phyloP scores from a whole-genome alignment of 2,797 vertebrate species.

The Rhinatrema bivittatum region DNA sequence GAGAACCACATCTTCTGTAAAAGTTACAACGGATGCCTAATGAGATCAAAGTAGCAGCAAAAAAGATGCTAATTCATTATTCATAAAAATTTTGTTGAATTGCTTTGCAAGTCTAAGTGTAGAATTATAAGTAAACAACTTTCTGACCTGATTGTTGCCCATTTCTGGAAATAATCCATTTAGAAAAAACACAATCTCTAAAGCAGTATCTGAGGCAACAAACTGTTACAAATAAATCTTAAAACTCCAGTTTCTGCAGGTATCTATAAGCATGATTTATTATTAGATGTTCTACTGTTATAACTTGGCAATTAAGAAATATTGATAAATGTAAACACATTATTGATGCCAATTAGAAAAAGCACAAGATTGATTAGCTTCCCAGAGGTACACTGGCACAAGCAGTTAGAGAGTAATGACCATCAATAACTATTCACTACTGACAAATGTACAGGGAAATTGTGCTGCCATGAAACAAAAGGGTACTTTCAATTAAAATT shows the following conservation, averaged over 20 bases:
- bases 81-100: no score
- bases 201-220: no score
- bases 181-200: no score
- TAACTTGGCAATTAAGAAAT: slow-evolving; percentile 57
- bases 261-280: slow-evolving; percentile 52
- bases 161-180: no score
- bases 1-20: no score
- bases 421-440: slow-evolving; percentile 36
- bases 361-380: slow-evolving; percentile 51
- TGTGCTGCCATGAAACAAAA: slow-evolving; percentile 27
- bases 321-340: slow-evolving; percentile 61
- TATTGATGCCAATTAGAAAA: slow-evolving; percentile 58
- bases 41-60: no score
- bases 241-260: slow-evolving; percentile 36
- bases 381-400: slow-evolving; percentile 40
- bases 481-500: slow-evolving; percentile 25
- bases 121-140: no score
- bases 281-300: slow-evolving; percentile 43
- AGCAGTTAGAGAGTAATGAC: slow-evolving; percentile 44
- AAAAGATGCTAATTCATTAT: no score
- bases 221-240: slow-evolving; percentile 35
- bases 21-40: no score
- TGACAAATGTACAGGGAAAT: slow-evolving; percentile 26
- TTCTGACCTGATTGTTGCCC: no score
- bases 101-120: no score